Conservation (phyloP, 2,113 vertebrate species). For the Xiphias gladius region DNA sequence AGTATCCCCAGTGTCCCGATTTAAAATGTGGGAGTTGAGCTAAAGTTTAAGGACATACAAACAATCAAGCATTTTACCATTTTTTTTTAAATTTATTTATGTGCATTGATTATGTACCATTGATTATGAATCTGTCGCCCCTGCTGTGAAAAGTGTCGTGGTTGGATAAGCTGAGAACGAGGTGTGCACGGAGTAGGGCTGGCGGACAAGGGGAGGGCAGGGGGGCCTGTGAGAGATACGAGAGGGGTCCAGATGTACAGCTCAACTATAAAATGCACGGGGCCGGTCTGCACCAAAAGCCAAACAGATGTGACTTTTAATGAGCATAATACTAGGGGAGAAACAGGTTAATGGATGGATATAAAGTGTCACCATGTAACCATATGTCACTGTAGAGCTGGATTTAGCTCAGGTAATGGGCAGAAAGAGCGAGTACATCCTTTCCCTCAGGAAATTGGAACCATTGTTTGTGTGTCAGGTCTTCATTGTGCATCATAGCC, state of each 20-base stretch:
- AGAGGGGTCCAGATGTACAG: conserved; percentile 70
- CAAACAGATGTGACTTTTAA: conserved; percentile 80
- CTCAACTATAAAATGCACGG: conserved; percentile 42
- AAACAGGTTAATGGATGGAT: conserved; percentile 68
- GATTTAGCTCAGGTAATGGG: conserved; percentile 51
- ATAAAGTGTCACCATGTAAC: conserved; percentile 69
- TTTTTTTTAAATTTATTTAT: not conserved
- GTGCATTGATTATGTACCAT: not conserved
- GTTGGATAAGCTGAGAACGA: conserved; percentile 43
- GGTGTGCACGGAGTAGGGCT: conserved; percentile 4
- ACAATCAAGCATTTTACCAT: conserved; percentile 12
- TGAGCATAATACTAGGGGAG: conserved; percentile 70
- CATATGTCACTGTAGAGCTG: conserved; percentile 48
- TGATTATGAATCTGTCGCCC: conserved; percentile 36
- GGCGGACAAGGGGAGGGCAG: not conserved
- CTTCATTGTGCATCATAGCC: conserved; percentile 13
- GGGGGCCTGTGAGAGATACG: conserved; percentile 32
- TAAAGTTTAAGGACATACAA: conserved; percentile 11
- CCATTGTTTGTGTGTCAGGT: conserved; percentile 27
- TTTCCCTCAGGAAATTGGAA: conserved; percentile 36
- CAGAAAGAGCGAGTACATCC: conserved; percentile 44
- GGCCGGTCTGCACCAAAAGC: conserved; percentile 44
- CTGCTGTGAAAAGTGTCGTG: conserved; percentile 52
- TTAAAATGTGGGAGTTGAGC: not conserved
- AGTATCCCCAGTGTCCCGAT: conserved; percentile 33